Base-by-base conservation (phyloP, 2,888 invertebrate genomes). In the Oxycera nigricornis region DNA sequence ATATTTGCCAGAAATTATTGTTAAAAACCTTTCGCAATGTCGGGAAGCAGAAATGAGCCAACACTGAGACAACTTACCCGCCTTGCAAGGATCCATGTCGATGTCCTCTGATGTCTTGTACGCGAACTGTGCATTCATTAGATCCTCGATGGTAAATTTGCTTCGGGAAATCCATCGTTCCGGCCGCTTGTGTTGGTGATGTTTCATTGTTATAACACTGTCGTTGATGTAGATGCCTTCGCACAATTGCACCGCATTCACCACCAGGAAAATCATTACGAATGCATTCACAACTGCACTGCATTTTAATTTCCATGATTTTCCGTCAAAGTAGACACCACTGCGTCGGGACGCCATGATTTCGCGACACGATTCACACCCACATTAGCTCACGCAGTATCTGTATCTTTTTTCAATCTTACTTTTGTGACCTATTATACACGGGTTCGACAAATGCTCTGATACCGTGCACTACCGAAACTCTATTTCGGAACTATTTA, bases 61-160 rank as follows among this genome's bases (percentile, higher is more conserved):
- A 22, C n/a, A n/a, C n/a, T n/a, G n/a, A n/a, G 30, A 28, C 30
- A 77, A 86, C 91, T 90, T 86, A 94, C 94, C 92, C 83, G 94
- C 92, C 89, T 94, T 94, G 86, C 94, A 94, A 73, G 94, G 92
- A 86, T 94, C 94, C 88, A 93, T 87, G 82, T 94, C 92, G 78
- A 92, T 85, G 83, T 94, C 94, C 77, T 88, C 88, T 57, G 92
- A 93, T 75, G 90, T 89, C 82, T 90, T 91, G 76, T 87, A 87
- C 59, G 91, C 90, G 80, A 92, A 94, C 78, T 87, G 87, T 73
- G 86, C 88, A 73, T 85, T 88, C 80, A 91, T 83, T 78, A 94
- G 85, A 81, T 94, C 90, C 28, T 92, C 90, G 81, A 91, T 88
- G 72, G 91, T 91, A 82, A 88, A 92, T 78, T 84, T 84, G 80